Evolutionary conservation across 1,140 invertebrate species (phyloP).

Genomic region (Bombus picipes): DNA sequence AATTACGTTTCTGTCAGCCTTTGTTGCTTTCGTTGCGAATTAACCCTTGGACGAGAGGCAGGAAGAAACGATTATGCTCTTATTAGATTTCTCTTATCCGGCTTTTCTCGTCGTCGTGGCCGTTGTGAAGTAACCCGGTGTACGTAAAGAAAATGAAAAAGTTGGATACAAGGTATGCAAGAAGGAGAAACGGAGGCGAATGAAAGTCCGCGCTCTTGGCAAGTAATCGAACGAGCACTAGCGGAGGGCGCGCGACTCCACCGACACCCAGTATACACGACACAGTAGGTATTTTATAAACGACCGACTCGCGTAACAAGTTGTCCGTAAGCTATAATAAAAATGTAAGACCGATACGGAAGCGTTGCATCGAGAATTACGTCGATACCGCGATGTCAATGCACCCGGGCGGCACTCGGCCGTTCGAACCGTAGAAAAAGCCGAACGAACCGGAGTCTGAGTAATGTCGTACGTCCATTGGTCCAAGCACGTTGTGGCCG

Average conservation of each 20-base stretch:
- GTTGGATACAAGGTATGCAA: not conserved
- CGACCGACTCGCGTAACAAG: slow-evolving; percentile 35
- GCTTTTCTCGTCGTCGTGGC: not conserved
- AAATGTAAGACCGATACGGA: slow-evolving; percentile 53
- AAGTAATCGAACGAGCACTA: not conserved
- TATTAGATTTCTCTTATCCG: not conserved
- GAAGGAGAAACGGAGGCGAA: too few relatives aligned
- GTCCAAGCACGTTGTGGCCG: slow-evolving; percentile 56
- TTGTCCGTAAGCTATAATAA: slow-evolving; percentile 39
- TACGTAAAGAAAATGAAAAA: not conserved
- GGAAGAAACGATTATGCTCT: not conserved
- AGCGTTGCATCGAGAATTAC: slow-evolving; percentile 44
- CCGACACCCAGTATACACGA: not conserved
- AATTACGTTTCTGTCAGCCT: not conserved
- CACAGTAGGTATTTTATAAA: slow-evolving; percentile 29
- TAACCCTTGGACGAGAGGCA: not conserved
- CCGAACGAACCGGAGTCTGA: slow-evolving; percentile 34
- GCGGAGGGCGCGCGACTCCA: not conserved
- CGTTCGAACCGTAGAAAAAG: slow-evolving; percentile 50
- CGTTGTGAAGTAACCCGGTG: not conserved
- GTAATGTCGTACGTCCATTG: slow-evolving; percentile 49
- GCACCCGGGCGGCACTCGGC: slow-evolving; percentile 20
- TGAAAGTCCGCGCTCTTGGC: too few relatives aligned
- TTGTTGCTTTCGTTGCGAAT: not conserved
- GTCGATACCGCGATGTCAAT: slow-evolving; percentile 45